Evolutionary conservation across 1,140 invertebrate species (phyloP).

Genomic region (Anoplolepis gracilipes): DNA sequence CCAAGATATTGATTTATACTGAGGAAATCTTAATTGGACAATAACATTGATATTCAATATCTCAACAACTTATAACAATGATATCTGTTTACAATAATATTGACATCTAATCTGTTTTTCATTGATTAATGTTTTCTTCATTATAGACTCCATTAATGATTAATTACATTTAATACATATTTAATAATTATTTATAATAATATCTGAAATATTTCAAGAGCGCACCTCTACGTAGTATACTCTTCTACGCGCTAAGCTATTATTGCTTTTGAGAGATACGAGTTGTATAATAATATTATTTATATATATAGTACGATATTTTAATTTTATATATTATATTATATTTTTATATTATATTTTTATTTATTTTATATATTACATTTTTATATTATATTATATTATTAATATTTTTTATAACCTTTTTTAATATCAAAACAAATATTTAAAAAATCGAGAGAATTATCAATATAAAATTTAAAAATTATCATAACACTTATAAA

Average conservation of each 20-base stretch:
- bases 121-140: background rate
- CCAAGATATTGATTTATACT: slow-evolving; percentile 10
- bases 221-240: too few species aligned
- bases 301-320: background rate
- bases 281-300: background rate
- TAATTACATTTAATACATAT: background rate
- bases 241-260: too few species aligned
- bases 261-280: too few species aligned
- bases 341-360: too few species aligned
- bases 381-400: too few species aligned
- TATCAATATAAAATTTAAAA: background rate
- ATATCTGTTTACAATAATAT: background rate
- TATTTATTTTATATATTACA: too few species aligned
- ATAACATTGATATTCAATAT: background rate
- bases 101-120: background rate
- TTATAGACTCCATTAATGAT: background rate
- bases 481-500: background rate
- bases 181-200: background rate
- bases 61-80: too few species aligned
- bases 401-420: too few species aligned
- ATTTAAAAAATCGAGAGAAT: background rate
- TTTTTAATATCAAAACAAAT: too few species aligned
- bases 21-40: background rate
- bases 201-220: too few species aligned
- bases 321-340: background rate